Evolutionary conservation across 1,140 invertebrate species (phyloP).

Genomic region (Periplaneta americana): DNA sequence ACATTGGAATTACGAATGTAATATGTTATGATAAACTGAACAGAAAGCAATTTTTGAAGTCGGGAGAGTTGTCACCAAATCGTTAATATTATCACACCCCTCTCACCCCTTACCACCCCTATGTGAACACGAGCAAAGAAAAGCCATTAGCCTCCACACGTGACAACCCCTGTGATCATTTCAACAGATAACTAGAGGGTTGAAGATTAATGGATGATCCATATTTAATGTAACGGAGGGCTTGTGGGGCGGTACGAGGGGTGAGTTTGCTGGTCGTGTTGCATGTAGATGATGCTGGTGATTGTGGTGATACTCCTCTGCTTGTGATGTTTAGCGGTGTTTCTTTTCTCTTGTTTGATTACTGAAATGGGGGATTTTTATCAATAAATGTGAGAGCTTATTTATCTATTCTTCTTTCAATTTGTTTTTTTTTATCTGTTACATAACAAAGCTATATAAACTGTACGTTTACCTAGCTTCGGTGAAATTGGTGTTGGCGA

Average conservation of each 20-base stretch:
- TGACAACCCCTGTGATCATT: conserved; percentile 6
- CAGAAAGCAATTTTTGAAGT: neutral
- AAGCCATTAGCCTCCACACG: conserved; percentile 10
- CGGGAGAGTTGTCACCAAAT: neutral
- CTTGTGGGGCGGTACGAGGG: neutral
- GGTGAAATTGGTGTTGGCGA: no score
- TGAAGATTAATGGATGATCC: conserved; percentile 5
- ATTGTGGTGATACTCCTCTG: neutral
- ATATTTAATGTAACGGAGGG: conserved; percentile 4
- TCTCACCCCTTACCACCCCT: neutral
- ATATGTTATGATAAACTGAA: neutral
- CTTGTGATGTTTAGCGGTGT: no score
- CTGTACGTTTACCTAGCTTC: no score
- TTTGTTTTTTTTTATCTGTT: no score
- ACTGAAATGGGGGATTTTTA: no score
- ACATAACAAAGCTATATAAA: no score
- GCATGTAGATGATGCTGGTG: neutral
- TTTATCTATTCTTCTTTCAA: no score
- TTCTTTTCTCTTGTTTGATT: no score
- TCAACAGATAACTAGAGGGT: conserved; percentile 8
- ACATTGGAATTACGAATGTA: neutral
- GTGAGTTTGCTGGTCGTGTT: neutral
- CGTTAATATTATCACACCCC: neutral
- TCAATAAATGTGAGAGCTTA: no score
- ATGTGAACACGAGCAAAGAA: conserved; percentile 1